Evolutionary conservation across 2,113 vertebrate species (phyloP).

Genomic region (Brachionichthys hirsutus): DNA sequence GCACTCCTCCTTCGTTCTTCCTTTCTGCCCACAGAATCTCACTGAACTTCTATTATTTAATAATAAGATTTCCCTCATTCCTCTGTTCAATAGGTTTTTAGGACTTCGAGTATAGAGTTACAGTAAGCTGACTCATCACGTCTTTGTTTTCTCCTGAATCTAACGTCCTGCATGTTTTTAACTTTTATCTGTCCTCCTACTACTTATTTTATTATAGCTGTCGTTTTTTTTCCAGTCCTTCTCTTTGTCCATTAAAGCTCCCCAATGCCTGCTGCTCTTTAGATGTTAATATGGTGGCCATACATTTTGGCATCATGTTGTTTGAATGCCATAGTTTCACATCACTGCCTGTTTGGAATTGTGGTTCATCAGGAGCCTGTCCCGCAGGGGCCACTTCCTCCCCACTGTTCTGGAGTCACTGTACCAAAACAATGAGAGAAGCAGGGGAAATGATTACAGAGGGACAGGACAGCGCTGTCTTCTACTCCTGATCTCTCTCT

Average conservation of each 20-base stretch:
- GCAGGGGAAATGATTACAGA: neutral
- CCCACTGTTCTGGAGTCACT: slow-evolving; percentile 54
- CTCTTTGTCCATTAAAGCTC: slow-evolving; percentile 35
- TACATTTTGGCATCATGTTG: slow-evolving; percentile 49
- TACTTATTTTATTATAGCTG: slow-evolving; percentile 37
- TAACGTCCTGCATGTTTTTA: slow-evolving; percentile 44
- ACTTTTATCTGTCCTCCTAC: slow-evolving; percentile 32
- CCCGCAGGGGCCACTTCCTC: slow-evolving; percentile 57
- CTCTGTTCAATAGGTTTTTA: slow-evolving; percentile 21
- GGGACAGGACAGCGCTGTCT: neutral
- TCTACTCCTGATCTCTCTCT: neutral
- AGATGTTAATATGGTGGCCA: slow-evolving; percentile 38
- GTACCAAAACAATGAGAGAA: slow-evolving; percentile 44
- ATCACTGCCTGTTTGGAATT: slow-evolving; percentile 64
- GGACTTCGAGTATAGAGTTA: slow-evolving; percentile 9
- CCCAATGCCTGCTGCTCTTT: slow-evolving; percentile 45
- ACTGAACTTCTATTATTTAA: neutral
- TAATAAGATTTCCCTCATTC: neutral
- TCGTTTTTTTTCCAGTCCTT: slow-evolving; percentile 20
- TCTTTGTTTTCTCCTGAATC: slow-evolving; percentile 31
- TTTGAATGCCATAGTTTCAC: slow-evolving; percentile 62
- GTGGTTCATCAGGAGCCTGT: slow-evolving; percentile 62
- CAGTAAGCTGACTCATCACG: slow-evolving; percentile 16
- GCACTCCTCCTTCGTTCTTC: slow-evolving; percentile 39
- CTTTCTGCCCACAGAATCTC: slow-evolving; percentile 17